Evolutionary conservation across 92 coral and sea anemone species (phyloP).

Genomic region (Actinostola sp.): DNA sequence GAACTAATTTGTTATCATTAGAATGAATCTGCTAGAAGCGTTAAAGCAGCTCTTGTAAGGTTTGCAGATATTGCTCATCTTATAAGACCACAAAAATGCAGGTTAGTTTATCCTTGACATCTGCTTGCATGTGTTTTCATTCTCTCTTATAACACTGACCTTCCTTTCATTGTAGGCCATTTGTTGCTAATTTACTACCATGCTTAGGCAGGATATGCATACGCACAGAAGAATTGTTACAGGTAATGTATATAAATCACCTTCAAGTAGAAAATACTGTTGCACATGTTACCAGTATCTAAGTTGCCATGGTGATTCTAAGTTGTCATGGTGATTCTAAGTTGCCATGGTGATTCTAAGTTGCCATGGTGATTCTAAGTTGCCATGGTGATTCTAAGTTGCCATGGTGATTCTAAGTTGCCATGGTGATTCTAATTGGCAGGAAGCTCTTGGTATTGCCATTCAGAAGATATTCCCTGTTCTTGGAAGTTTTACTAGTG

Average conservation of each 20-base stretch:
- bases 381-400: constrained; percentile 1
- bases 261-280: not conserved
- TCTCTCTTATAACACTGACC: not conserved
- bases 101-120: constrained; percentile 55
- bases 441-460: constrained; percentile 89
- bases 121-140: too few species aligned
- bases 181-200: constrained; percentile 90
- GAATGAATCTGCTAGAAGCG: constrained; percentile 93
- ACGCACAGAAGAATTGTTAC: constrained; percentile 85
- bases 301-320: too few species aligned
- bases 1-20: constrained; percentile 5
- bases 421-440: not conserved
- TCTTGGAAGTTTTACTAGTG: constrained; percentile 94
- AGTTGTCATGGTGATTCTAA: too few species aligned
- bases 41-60: constrained; percentile 90
- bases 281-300: too few species aligned
- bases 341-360: too few species aligned
- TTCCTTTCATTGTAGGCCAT: constrained; percentile 63
- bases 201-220: constrained; percentile 82
- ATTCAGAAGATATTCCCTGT: constrained; percentile 86
- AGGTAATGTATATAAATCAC: constrained; percentile 44
- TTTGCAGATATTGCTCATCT: constrained; percentile 92
- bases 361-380: not conserved
- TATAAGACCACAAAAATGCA: constrained; percentile 95
- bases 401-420: not conserved